Conservation (phyloP, 2,888 invertebrate genomes). For the Heteromyza rotundicornis region DNA sequence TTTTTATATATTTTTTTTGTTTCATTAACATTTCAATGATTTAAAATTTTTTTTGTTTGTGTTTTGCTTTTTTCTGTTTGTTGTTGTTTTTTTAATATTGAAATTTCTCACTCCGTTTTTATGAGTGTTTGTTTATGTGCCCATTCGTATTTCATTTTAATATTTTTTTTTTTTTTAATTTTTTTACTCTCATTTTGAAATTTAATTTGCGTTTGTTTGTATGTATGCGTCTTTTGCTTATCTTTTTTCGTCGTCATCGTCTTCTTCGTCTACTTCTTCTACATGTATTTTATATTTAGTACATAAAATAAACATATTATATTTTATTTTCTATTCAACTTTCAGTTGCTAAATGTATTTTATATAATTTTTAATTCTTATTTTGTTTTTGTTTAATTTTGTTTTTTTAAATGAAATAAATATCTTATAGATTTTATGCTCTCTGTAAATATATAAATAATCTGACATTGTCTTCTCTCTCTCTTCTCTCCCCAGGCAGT, state of each 20-base stretch:
- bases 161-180: too few relatives aligned
- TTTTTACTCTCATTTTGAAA: conserved; percentile 1
- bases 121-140: too few relatives aligned
- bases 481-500: neutral
- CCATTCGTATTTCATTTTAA: too few relatives aligned
- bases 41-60: too few relatives aligned
- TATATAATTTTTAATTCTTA: conserved; percentile 23
- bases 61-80: too few relatives aligned
- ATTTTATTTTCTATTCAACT: conserved; percentile 33
- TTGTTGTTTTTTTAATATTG: too few relatives aligned
- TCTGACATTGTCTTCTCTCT: conserved; percentile 37
- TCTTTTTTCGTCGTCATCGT: conserved; percentile 14
- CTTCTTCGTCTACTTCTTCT: conserved; percentile 8
- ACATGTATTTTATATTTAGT: conserved; percentile 12
- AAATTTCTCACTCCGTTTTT: too few relatives aligned
- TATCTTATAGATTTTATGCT: conserved; percentile 44
- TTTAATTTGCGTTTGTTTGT: conserved; percentile 17
- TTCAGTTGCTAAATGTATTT: conserved; percentile 33
- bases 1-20: too few relatives aligned
- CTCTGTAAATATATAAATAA: conserved; percentile 42
- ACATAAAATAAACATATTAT: conserved; percentile 10
- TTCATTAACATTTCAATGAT: too few relatives aligned
- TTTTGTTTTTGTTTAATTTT: conserved; percentile 35
- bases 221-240: conserved; percentile 29
- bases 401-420: conserved; percentile 21